A percentile compares a stretch with the other conserved stretches of the same genome.
These are phyloP conservation scores for Serinus canaria DNA, from an alignment of 2,113 vertebrate genomes.

Conservation along the genomic window DNA sequence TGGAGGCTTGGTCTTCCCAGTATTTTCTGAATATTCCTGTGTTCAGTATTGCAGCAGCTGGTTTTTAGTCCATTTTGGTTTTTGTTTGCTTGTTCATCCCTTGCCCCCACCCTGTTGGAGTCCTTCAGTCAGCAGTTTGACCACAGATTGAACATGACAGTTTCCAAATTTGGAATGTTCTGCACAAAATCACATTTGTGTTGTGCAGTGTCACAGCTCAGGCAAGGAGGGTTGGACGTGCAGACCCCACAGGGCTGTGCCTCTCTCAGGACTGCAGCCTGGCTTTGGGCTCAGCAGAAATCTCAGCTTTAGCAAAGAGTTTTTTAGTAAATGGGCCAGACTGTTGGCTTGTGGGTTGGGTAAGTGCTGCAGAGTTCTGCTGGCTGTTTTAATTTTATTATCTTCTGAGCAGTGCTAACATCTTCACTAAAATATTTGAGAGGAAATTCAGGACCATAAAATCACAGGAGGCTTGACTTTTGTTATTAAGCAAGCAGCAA, in stretches of 20 bases:
- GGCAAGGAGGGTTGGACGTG: not conserved
- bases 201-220: not conserved
- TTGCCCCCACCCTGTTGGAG: not conserved
- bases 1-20: not conserved
- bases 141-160: constrained; percentile 31
- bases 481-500: not conserved
- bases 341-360: not conserved
- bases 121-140: constrained; percentile 6
- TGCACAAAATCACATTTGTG: not conserved
- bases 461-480: not conserved
- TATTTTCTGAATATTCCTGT: not conserved
- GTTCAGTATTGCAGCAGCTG: not conserved
- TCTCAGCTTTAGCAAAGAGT: not conserved
- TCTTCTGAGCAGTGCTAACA: not conserved
- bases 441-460: not conserved
- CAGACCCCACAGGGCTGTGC: not conserved
- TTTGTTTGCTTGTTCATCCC: not conserved
- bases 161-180: constrained; percentile 41
- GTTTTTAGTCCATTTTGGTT: not conserved
- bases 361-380: not conserved
- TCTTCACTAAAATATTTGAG: not conserved
- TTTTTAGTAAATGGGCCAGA: not conserved
- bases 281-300: constrained; percentile 13
- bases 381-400: not conserved
- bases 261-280: not conserved